Conservation (phyloP, 2,888 invertebrate genomes). For the Polietes domitor region DNA sequence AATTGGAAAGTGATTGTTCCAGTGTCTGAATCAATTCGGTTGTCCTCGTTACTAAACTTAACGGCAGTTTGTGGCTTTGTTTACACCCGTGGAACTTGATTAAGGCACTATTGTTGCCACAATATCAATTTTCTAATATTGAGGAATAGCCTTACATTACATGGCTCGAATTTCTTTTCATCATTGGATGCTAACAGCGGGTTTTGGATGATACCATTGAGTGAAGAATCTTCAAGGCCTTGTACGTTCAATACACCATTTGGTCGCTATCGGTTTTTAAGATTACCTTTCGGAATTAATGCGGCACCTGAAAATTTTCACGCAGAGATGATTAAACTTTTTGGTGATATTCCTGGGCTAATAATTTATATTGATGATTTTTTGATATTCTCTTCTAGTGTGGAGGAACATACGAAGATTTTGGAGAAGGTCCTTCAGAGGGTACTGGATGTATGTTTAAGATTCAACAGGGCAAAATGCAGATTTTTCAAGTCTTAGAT, state of each 20-base stretch:
- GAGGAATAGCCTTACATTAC: too few relatives aligned
- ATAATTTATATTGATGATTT: constrained; percentile 59
- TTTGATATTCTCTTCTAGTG: too few relatives aligned
- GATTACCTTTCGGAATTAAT: constrained; percentile 63
- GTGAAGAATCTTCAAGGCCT: constrained; percentile 45
- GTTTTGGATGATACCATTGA: constrained; percentile 66
- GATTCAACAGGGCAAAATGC: constrained; percentile 56
- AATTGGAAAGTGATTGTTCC: too few relatives aligned
- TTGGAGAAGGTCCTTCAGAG: constrained; percentile 53
- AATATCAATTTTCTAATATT: too few relatives aligned
- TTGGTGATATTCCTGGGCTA: constrained; percentile 51
- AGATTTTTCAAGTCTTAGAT: constrained; percentile 31
- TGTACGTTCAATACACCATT: constrained; percentile 69
- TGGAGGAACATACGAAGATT: constrained; percentile 41
- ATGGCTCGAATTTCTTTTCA: too few relatives aligned
- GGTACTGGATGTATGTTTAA: constrained; percentile 52
- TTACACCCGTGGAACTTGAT: too few relatives aligned
- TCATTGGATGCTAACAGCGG: too few relatives aligned
- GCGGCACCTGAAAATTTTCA: constrained; percentile 63
- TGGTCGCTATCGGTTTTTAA: constrained; percentile 56
- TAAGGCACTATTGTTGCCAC: too few relatives aligned
- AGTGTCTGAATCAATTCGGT: too few relatives aligned
- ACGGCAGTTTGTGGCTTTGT: too few relatives aligned
- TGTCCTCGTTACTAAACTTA: too few relatives aligned
- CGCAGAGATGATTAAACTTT: constrained; percentile 50